Evolutionary conservation across 1,140 invertebrate genomes (phyloP), one percentile per base, ranked within the genome.

Genomic region (Drosophila kohkoa): DNA sequence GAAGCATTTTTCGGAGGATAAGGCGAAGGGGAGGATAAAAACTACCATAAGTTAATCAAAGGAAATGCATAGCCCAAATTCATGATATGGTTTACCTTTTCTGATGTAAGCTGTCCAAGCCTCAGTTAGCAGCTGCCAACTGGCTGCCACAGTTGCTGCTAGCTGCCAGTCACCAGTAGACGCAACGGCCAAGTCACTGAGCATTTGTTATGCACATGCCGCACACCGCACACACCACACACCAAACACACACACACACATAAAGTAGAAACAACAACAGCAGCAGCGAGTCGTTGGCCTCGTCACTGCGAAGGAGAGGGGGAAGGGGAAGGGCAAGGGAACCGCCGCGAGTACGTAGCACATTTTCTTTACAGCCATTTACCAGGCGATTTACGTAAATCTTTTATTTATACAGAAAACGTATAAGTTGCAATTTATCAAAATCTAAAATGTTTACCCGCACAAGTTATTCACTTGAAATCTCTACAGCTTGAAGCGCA

Each of bases 361-460:
- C 76, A 82, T 75, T 83, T 88, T 88, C 85, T 82, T 89, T 89
- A 89, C 81, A 89, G 85, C 85, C 85, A 89, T 89, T 89, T 89
- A 89, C 85, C 85, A 89, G 85, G 78, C 85, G 85, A 89, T 89
- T 89, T 89, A 89, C 85, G 85, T 89, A 89, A 89, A 89, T 89
- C 85, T 89, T 89, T 89, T 89, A 89, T 89, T 89, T 89, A 89
- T 89, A 89, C 85, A 89, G 81, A 85, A 88, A 81, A 85, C 85
- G 86, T 89, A 89, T 89, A 89, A 89, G 85, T 89, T 89, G 86
- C 85, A 89, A 89, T 89, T 89, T 89, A 89, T 89, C 85, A 89
- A 89, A 89, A 89, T 89, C 85, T 89, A 89, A 89, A 89, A 89
- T 89, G 85, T 89, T 89, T 89, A 89, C 85, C 85, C 85, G 81